A percentile compares a stretch with the other conserved stretches of the same genome.
These are phyloP conservation scores for Ganaspis sp. DNA, from an alignment of 1,140 invertebrate species.

Conservation along the genomic window DNA sequence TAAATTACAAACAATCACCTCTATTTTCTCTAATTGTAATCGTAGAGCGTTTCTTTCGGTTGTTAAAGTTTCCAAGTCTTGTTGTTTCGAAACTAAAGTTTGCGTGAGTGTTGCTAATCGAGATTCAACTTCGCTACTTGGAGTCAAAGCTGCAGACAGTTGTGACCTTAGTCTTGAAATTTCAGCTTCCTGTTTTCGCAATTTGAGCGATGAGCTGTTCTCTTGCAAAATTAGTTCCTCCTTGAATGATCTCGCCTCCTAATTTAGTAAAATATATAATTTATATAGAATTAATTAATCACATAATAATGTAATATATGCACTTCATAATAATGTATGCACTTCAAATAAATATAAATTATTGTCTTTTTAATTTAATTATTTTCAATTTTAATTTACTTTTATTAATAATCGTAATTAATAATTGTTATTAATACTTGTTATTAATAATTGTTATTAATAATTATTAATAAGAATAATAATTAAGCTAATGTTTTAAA, in stretches of 20 bases:
- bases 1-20: slow-evolving; percentile 76
- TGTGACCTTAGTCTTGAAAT: slow-evolving; percentile 80
- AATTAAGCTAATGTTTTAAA: too few relatives aligned
- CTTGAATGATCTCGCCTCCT: slow-evolving; percentile 80
- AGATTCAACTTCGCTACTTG: slow-evolving; percentile 81
- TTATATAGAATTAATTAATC: too few relatives aligned
- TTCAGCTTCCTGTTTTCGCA: slow-evolving; percentile 80
- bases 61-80: slow-evolving; percentile 84
- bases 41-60: slow-evolving; percentile 88
- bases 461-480: too few relatives aligned
- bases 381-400: slow-evolving; percentile 27
- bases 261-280: neutral
- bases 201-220: slow-evolving; percentile 74
- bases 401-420: too few relatives aligned
- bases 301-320: neutral
- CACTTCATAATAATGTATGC: too few relatives aligned
- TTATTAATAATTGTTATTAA: too few relatives aligned
- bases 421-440: too few relatives aligned
- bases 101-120: slow-evolving; percentile 85
- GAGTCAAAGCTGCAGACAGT: slow-evolving; percentile 75
- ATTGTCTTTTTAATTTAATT: neutral
- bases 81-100: slow-evolving; percentile 88
- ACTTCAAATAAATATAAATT: neutral
- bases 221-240: slow-evolving; percentile 79
- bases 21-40: slow-evolving; percentile 87